phyloP scores from a whole-genome alignment of 2,888 invertebrate species.

The Eupithecia centaureata region DNA sequence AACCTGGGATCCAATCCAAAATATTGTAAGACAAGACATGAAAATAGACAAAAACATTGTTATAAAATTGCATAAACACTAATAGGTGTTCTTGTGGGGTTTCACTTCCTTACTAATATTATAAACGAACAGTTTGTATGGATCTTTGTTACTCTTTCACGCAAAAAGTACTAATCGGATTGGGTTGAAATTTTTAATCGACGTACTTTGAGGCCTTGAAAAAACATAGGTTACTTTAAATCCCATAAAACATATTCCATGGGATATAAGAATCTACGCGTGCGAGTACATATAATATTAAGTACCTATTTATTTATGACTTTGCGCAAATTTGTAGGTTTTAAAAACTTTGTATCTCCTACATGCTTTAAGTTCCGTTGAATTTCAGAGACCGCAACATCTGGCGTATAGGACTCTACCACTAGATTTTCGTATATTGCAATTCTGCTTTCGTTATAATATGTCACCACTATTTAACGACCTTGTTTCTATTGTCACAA shows the following conservation, averaged over 20 bases:
- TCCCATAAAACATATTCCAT: too few relatives aligned
- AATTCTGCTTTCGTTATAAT: slow-evolving; percentile 63
- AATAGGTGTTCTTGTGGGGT: neutral
- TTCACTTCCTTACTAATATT: too few relatives aligned
- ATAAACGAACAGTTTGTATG: too few relatives aligned
- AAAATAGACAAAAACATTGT: slow-evolving; percentile 20
- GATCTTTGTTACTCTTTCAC: too few relatives aligned
- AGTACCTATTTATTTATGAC: neutral
- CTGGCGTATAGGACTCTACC: slow-evolving; percentile 63
- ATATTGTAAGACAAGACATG: slow-evolving; percentile 27
- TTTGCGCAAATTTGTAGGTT: neutral
- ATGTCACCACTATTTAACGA: slow-evolving; percentile 15
- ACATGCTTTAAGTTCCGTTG: slow-evolving; percentile 62
- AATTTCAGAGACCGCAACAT: slow-evolving; percentile 80
- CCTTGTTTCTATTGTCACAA: slow-evolving; percentile 35
- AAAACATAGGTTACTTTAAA: too few relatives aligned
- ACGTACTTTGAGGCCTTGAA: too few relatives aligned
- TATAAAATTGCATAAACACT: neutral
- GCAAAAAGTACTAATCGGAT: too few relatives aligned
- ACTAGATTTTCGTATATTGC: slow-evolving; percentile 73
- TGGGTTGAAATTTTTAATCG: too few relatives aligned
- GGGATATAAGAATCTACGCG: too few relatives aligned
- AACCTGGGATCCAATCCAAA: slow-evolving; percentile 31
- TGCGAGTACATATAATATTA: too few relatives aligned
- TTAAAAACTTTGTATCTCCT: neutral